phyloP scores from a whole-genome alignment of 2,888 invertebrate genomes.

The Pristionchus maxplancki region DNA sequence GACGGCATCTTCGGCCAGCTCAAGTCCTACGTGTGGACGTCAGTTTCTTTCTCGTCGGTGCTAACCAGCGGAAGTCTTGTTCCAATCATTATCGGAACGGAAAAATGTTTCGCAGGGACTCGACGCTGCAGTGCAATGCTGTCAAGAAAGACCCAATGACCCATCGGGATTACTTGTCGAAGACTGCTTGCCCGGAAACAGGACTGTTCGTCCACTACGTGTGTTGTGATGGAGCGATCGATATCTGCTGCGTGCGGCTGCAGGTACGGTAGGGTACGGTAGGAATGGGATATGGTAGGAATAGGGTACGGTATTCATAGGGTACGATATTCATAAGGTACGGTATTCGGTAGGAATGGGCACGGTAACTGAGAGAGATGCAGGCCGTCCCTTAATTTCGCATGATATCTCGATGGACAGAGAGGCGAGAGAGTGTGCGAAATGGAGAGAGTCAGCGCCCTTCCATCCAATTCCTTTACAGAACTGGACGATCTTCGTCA shows the following conservation, averaged over 20 bases:
- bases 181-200: no score
- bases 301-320: no score
- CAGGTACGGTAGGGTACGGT: neutral
- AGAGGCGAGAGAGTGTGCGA: no score
- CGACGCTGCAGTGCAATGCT: neutral
- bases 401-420: no score
- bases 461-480: no score
- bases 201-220: slow-evolving; percentile 17
- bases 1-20: slow-evolving; percentile 33
- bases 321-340: no score
- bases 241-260: neutral
- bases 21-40: slow-evolving; percentile 31
- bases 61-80: neutral
- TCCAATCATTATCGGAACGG: neutral
- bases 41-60: neutral
- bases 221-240: neutral
- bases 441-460: no score
- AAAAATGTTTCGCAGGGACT: no score
- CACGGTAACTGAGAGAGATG: no score
- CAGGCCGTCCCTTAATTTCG: no score
- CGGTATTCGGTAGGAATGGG: no score
- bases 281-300: neutral
- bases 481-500: slow-evolving; percentile 18
- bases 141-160: neutral
- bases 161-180: neutral